Evolutionary conservation across 2,888 invertebrate species (phyloP), one percentile per base, ranked within the genome.

Genomic region (Cephonodes hylas): DNA sequence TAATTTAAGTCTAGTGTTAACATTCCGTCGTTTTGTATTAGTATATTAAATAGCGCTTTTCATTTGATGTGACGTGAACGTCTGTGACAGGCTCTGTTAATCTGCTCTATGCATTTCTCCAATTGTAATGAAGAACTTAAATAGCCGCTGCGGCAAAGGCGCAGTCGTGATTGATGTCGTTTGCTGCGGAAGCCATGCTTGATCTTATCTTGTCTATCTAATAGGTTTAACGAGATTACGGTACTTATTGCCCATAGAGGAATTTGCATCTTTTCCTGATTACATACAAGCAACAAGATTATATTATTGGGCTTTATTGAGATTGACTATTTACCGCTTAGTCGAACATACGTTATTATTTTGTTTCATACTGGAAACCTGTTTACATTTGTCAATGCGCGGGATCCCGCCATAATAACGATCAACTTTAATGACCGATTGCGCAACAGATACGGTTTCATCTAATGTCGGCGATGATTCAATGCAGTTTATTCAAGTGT

Each of bases 151-250:
- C 53, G 3, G 53, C 31, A 8, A 23, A 70, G 71, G 67, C 69
- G 76, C 78, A 77, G 81, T 81, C 80, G 83, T 86, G 89, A 89
- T 89, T 86, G 86, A 88, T 89, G 88, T 81, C 78, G 76, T 73
- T 80, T 75, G 76, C 82, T 78, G 83, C 86, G 84, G 84, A 80
- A 82, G 81, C 77, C 10, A 8, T 76, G 76, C 75, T 75, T 77
- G 84, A 86, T 86, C 74, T 80, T 84, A 86, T 88, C 86, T 80
- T 70, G 69, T 75, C 79, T 77, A 81, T 85, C 81, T 84, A 85
- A 87, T 85, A 82, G 81, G 80, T 84, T 84, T 86, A 87, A 87
- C 84, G 82, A 86, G 86, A 88, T 89, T 84, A 86, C 88, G 86
- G 89, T 85, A 87, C 31, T 18, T 18, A 7, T 31, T 31, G 10